These are phyloP conservation scores for Epistrophe grossulariae DNA, from an alignment of 2,888 invertebrate species.

Conservation along the genomic window DNA sequence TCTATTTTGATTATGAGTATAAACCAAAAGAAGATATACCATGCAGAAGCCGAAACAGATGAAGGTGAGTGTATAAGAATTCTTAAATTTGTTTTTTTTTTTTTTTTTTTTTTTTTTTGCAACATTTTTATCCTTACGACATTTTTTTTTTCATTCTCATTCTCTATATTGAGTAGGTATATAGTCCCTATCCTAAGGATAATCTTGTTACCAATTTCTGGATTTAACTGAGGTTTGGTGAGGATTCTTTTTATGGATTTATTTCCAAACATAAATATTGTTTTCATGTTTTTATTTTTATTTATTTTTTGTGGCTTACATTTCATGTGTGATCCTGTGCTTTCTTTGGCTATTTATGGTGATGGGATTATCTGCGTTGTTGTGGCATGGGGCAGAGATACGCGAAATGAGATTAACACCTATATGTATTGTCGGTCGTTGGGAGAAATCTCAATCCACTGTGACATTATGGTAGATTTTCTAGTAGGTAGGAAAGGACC, in stretches of 20 bases:
- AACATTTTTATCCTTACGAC: slow-evolving; percentile 46
- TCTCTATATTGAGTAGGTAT: neutral
- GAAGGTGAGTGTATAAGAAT: slow-evolving; percentile 47
- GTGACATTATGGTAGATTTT: slow-evolving; percentile 28
- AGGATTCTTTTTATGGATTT: slow-evolving; percentile 41
- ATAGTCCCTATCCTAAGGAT: slow-evolving; percentile 51
- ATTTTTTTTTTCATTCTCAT: slow-evolving; percentile 14
- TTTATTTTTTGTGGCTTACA: slow-evolving; percentile 33
- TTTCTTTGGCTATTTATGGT: slow-evolving; percentile 62
- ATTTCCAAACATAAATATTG: slow-evolving; percentile 27
- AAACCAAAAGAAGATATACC: slow-evolving; percentile 1
- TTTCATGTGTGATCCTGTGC: slow-evolving; percentile 47
- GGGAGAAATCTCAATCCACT: slow-evolving; percentile 46
- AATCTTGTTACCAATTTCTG: slow-evolving; percentile 72
- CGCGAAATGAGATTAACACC: slow-evolving; percentile 74
- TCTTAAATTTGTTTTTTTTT: neutral
- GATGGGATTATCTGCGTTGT: slow-evolving; percentile 65
- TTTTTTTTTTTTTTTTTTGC: slow-evolving; percentile 24
- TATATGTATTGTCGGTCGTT: slow-evolving; percentile 3
- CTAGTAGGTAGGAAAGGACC: neutral
- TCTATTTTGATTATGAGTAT: slow-evolving; percentile 60
- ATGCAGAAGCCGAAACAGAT: neutral
- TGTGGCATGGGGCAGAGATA: slow-evolving; percentile 41
- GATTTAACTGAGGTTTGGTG: slow-evolving; percentile 45
- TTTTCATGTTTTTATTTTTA: neutral